Evolutionary conservation across 2,797 vertebrate genomes (phyloP), one percentile per base, ranked within the genome.

Genomic region (Nannoperca obscura): DNA sequence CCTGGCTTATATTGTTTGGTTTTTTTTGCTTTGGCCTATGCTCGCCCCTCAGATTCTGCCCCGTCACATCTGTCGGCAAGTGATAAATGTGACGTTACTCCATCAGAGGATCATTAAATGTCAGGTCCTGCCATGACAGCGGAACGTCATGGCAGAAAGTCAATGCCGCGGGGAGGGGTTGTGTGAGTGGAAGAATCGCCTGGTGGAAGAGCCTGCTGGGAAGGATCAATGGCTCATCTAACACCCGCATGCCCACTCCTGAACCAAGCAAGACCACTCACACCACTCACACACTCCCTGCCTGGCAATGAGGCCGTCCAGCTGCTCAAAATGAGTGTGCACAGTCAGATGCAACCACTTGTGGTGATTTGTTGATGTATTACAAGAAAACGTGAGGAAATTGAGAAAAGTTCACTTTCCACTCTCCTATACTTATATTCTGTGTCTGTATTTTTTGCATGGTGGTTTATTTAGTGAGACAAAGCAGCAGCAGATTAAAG

Each of bases 91-190:
- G 95, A 96, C 93, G 91, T 95, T 96, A 93, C 93, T 95, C 91
- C 68, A 27, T 96, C 92, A 94, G 94, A 96, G 95, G 94, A 97
- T 96, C 96, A 97, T 97, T 97, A 97, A 96, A 96, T 96, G 96
- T 96, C 96, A 96, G 87, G 92, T 93, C 93, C 93, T 92, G 94
- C 93, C 91, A 92, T 94, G 93, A 94, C 94, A 95, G 95, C 91
- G 88, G 94, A 95, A 93, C 93, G 91, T 74, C 92, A 86, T 96
- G 96, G 95, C 96, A 96, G 95, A 94, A 97, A 97, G 95, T 97
- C 97, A 96, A 97, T 96, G 95, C 89, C 55, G 86, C 70, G 53
- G 72, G 74, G 80, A 40, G 59, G 72, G 74, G 77, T 9, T 9
- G 80, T 15, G 77, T 30, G 0, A 66, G 75, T 11, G 52, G 68